Percentiles rank a stretch among this genome's conserved stretches.
Evolutionary conservation across 2,888 invertebrate genomes (phyloP).

Genomic region (Nephrocerus scutellatus): DNA sequence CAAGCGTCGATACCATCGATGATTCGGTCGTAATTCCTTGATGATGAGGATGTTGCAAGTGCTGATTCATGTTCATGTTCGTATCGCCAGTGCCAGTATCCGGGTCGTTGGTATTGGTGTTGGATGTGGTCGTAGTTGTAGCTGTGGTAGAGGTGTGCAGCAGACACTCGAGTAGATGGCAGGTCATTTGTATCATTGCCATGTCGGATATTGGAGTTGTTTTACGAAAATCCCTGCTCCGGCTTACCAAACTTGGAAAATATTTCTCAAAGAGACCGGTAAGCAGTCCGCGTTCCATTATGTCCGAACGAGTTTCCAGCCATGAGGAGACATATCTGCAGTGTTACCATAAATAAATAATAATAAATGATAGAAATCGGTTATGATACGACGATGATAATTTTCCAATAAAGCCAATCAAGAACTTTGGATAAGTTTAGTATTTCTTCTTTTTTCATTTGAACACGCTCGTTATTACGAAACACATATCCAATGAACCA

Average conservation of each 20-base stretch:
- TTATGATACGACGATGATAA: no score
- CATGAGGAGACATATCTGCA: constrained; percentile 79
- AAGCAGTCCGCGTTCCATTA: constrained; percentile 72
- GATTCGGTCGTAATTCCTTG: constrained; percentile 61
- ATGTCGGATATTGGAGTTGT: constrained; percentile 88
- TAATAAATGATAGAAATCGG: no score
- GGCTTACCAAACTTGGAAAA: constrained; percentile 76
- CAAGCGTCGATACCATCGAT: constrained; percentile 55
- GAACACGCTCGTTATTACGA: neutral
- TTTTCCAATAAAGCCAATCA: neutral
- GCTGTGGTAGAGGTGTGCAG: constrained; percentile 43
- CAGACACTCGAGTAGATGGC: constrained; percentile 79
- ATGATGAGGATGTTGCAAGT: constrained; percentile 57
- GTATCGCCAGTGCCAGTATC: constrained; percentile 53
- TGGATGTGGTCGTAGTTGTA: constrained; percentile 5
- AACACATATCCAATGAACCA: neutral
- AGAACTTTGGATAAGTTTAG: no score
- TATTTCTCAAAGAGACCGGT: constrained; percentile 91
- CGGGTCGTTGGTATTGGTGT: neutral
- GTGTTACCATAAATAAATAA: neutral
- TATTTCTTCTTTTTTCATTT: no score
- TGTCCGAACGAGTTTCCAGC: constrained; percentile 71
- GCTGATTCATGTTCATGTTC: no score
- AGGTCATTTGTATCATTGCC: constrained; percentile 83
- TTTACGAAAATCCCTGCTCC: constrained; percentile 72